Base-by-base conservation (phyloP, 1,140 invertebrate genomes). In the Ditylenchus dipsaci region DNA sequence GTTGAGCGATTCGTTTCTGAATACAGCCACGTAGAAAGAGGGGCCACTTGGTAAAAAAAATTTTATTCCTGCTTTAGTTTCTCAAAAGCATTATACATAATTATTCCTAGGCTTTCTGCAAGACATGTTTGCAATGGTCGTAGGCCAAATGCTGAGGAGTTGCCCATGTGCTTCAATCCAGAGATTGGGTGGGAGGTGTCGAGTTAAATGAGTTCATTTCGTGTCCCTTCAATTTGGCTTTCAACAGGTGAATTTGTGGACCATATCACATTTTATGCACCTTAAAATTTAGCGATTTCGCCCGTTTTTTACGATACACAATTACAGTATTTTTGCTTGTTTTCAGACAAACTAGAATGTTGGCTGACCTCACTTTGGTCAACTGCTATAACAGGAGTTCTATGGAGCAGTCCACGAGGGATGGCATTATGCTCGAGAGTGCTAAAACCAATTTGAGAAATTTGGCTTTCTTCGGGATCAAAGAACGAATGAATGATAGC, bases 1-100 rank as follows among this genome's bases (percentile, higher is more conserved):
- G 88, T 96, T 29, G 82, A 85, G 79, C 88, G 93, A 74, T 97
- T 92, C 85, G 84, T 96, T 72, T 93, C 91, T 68, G 93, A 97
- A 85, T 96, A 91, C 84, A 88, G 89, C 57, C 95, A 98, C 85
- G 95, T 97, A 38, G 90, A 93, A 82, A 88, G 95, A 30, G 95
- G 95, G 38, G 95, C 94, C 58, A 97, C 94, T n/a, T 99, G 95
- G 95, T 38, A 38, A n/a, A n/a, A n/a, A n/a, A n/a, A n/a, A n/a
- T n/a, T n/a, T n/a, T n/a, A n/a, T n/a, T n/a, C n/a, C n/a, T n/a
- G n/a, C n/a, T n/a, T n/a, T n/a, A n/a, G n/a, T n/a, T n/a, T n/a
- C n/a, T n/a, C n/a, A n/a, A n/a, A n/a, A n/a, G n/a, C 33, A 5
- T 38, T 3, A 38, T 38, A 38, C 11, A 38, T 38, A 38, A 38